phyloP scores from a whole-genome alignment of 2,113 vertebrate species.

The Sterrhoptilus dennistouni region DNA sequence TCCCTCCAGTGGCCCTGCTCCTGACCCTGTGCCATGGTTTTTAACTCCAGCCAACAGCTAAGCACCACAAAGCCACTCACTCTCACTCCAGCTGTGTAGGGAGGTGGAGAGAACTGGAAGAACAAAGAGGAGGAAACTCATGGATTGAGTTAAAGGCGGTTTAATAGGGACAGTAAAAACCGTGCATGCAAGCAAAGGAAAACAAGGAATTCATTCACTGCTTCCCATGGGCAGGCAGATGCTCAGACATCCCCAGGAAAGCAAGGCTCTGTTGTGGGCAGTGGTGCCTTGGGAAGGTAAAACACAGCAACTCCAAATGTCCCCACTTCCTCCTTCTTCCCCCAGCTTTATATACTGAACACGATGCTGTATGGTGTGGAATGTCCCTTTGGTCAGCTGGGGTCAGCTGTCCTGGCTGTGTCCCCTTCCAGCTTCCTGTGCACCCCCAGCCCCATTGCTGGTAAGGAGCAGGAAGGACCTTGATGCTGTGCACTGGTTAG shows the following conservation, averaged over 20 bases:
- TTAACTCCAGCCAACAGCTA: background rate
- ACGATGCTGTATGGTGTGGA: background rate
- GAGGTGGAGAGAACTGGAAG: background rate
- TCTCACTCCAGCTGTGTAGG: fast-evolving
- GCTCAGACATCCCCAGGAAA: background rate
- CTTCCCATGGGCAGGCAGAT: background rate
- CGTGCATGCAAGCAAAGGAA: background rate
- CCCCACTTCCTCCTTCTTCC: background rate
- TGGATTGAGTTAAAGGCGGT: background rate
- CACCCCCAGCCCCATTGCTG: background rate
- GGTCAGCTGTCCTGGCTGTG: background rate
- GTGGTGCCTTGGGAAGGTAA: background rate
- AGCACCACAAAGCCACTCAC: background rate
- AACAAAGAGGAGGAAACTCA: background rate
- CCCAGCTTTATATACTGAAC: background rate
- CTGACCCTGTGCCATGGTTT: background rate
- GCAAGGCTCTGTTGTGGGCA: fast-evolving
- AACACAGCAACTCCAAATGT: background rate
- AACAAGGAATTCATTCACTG: background rate
- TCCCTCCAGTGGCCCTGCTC: background rate
- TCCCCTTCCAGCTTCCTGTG: background rate
- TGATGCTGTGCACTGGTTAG: background rate
- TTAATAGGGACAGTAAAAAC: background rate
- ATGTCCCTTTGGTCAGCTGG: background rate
- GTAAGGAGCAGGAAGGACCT: background rate